These are phyloP conservation scores for Hecatera dysodea DNA, from an alignment of 2,888 invertebrate genomes.

Conservation along the genomic window DNA sequence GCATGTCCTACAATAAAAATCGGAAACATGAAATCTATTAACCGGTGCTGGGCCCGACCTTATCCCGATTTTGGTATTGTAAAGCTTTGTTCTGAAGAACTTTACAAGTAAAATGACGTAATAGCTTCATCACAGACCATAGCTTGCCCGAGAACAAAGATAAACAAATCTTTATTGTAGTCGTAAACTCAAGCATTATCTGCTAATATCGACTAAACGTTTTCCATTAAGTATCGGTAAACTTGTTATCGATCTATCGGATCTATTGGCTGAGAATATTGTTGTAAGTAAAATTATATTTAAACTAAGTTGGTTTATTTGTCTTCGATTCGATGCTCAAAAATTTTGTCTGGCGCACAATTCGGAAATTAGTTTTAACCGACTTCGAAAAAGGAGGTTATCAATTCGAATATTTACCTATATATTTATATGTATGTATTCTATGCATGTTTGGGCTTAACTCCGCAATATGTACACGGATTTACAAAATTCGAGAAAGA, in stretches of 20 bases:
- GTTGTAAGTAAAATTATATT: not conserved
- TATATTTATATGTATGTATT: too few species aligned
- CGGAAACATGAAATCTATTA: not conserved
- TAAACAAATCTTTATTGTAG: slow-evolving; percentile 27
- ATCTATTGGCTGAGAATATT: not conserved
- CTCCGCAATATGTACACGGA: too few species aligned
- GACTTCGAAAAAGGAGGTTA: too few species aligned
- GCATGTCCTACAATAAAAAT: too few species aligned
- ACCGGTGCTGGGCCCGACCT: not conserved
- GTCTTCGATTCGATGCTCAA: not conserved
- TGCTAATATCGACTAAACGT: slow-evolving; percentile 23
- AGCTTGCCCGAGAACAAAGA: not conserved
- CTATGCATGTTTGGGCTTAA: too few species aligned
- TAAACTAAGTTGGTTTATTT: not conserved
- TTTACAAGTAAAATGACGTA: not conserved
- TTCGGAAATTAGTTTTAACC: not conserved
- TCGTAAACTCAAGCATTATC: slow-evolving; percentile 33
- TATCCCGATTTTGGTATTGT: too few species aligned
- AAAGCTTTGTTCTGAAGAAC: not conserved
- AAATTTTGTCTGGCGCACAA: not conserved
- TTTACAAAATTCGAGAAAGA: too few species aligned
- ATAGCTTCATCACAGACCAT: slow-evolving; percentile 4
- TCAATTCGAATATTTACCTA: too few species aligned
- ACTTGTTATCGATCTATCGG: slow-evolving; percentile 9
- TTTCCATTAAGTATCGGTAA: slow-evolving; percentile 23